These are phyloP conservation scores for Phrixothrix hirtus DNA, from an alignment of 2,888 invertebrate genomes.

Conservation along the genomic window DNA sequence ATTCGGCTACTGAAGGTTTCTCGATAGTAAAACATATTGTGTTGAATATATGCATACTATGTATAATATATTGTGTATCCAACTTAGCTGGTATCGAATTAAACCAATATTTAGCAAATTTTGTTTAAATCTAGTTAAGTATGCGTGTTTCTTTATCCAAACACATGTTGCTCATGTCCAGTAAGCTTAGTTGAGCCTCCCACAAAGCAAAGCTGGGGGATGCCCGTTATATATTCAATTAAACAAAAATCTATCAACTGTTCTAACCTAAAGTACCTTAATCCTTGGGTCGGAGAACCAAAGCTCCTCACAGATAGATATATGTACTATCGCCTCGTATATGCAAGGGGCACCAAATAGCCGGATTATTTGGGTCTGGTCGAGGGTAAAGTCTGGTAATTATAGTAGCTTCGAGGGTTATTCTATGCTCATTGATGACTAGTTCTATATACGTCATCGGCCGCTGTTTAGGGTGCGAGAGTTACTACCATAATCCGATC, in stretches of 20 bases:
- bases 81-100: too few species aligned
- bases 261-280: constrained; percentile 57
- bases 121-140: constrained; percentile 35
- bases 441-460: constrained; percentile 41
- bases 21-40: too few species aligned
- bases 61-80: too few species aligned
- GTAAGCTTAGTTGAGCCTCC: constrained; percentile 52
- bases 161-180: constrained; percentile 56
- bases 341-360: constrained; percentile 46
- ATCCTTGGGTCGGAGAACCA: constrained; percentile 47
- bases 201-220: constrained; percentile 50
- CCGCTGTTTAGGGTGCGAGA: constrained; percentile 30
- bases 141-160: constrained; percentile 49
- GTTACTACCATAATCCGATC: constrained; percentile 50
- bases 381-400: constrained; percentile 52
- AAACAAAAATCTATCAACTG: constrained; percentile 69
- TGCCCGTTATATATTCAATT: constrained; percentile 71
- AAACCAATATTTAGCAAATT: constrained; percentile 20
- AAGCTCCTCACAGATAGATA: constrained; percentile 43
- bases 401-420: constrained; percentile 53
- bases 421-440: constrained; percentile 55
- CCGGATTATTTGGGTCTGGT: constrained; percentile 50
- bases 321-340: constrained; percentile 38
- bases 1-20: too few species aligned
- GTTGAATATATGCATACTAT: too few species aligned